Evolutionary conservation across 2,797 vertebrate genomes (phyloP).

Genomic region (Hyperoplus immaculatus): DNA sequence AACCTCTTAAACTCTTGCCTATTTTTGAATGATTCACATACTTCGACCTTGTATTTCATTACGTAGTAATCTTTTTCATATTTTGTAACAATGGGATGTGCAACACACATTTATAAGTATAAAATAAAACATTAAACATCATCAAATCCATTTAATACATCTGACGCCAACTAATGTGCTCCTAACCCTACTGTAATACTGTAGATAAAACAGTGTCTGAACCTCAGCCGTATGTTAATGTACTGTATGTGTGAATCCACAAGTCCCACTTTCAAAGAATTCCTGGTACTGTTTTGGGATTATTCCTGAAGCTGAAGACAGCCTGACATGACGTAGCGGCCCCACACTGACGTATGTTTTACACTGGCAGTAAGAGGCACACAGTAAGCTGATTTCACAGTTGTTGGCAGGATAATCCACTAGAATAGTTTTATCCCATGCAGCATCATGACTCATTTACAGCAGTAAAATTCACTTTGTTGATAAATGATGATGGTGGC

Average conservation of each 20-base stretch:
- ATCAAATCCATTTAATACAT: not conserved
- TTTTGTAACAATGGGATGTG: not conserved
- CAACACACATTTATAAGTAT: not conserved
- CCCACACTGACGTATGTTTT: constrained; percentile 36
- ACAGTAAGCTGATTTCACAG: constrained; percentile 68
- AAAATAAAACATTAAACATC: not conserved
- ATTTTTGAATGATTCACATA: too few relatives aligned
- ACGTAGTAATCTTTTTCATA: not conserved
- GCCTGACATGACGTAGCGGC: constrained; percentile 26
- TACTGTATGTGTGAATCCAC: constrained; percentile 15
- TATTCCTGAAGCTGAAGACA: constrained; percentile 49
- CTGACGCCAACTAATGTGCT: not conserved
- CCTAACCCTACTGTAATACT: too few relatives aligned
- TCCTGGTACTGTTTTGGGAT: constrained; percentile 37
- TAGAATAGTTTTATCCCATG: constrained; percentile 50
- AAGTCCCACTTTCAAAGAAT: constrained; percentile 44
- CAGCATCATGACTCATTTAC: constrained; percentile 40
- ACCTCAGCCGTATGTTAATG: not conserved
- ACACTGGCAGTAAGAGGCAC: constrained; percentile 49
- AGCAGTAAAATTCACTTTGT: constrained; percentile 43
- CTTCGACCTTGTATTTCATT: not conserved
- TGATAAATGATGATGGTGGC: constrained; percentile 42
- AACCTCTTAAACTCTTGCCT: too few relatives aligned
- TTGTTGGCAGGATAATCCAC: constrained; percentile 61
- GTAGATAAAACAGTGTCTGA: not conserved